phyloP scores from a whole-genome alignment of 2,888 invertebrate genomes.

The Anagyrus pseudococci region DNA sequence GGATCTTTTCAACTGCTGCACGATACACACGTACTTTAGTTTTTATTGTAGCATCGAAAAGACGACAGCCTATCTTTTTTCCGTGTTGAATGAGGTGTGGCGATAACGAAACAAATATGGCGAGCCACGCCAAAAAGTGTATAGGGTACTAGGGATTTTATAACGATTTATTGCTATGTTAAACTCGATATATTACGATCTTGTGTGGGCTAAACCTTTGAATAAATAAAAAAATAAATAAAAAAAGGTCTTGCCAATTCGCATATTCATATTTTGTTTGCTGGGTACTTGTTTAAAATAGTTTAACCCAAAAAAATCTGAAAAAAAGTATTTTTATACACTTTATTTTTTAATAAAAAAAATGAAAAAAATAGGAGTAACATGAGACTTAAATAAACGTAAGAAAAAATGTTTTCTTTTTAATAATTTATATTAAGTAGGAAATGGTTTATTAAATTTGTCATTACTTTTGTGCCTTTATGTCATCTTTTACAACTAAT shows the following conservation, averaged over 20 bases:
- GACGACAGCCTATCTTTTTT: conserved; percentile 34
- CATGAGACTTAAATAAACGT: conserved; percentile 37
- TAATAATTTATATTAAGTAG: conserved; percentile 38
- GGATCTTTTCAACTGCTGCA: conserved; percentile 30
- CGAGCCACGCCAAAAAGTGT: conserved; percentile 38
- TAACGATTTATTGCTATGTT: conserved; percentile 41
- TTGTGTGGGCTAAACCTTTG: conserved; percentile 44
- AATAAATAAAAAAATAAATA: conserved; percentile 31
- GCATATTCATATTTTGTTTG: conserved; percentile 37
- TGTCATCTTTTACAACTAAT: conserved; percentile 35
- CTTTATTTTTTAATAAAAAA: conserved; percentile 39
- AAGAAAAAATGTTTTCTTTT: conserved; percentile 31
- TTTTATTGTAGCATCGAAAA: conserved; percentile 35
- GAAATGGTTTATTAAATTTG: conserved; percentile 37
- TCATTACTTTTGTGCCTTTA: conserved; percentile 38
- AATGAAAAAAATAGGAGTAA: conserved; percentile 31
- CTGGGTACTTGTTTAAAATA: conserved; percentile 40
- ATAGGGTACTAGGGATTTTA: conserved; percentile 46
- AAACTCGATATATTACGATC: conserved; percentile 43
- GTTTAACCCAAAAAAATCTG: conserved; percentile 39
- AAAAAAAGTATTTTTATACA: conserved; percentile 39
- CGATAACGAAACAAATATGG: conserved; percentile 33
- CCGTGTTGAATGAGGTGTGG: conserved; percentile 34
- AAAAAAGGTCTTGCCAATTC: conserved; percentile 43
- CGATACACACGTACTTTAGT: conserved; percentile 38